phyloP scores from a whole-genome alignment of 2,888 invertebrate genomes.

The Polietes domitor region DNA sequence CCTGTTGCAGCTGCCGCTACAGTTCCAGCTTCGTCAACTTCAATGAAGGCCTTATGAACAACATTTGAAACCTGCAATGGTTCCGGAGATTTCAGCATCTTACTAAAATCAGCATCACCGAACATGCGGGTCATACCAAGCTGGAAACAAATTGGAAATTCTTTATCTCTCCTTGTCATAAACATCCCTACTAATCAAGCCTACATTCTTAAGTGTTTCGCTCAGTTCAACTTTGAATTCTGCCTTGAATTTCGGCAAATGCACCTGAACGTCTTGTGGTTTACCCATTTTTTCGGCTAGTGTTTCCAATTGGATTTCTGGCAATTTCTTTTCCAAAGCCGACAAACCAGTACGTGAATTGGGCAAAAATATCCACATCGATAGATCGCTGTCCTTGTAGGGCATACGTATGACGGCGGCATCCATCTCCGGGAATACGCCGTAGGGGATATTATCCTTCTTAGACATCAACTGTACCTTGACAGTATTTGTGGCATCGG shows the following conservation, averaged over 20 bases:
- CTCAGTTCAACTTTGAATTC: no score
- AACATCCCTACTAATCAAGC: no score
- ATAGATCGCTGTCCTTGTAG: conserved; percentile 86
- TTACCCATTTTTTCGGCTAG: no score
- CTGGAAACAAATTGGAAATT: no score
- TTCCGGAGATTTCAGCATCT: conserved; percentile 81
- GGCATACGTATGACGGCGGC: conserved; percentile 84
- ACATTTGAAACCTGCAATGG: conserved; percentile 84
- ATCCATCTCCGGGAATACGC: conserved; percentile 67
- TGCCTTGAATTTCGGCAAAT: no score
- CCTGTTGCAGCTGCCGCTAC: conserved; percentile 92
- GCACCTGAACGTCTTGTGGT: no score
- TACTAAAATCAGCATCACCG: conserved; percentile 83
- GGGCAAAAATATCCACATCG: conserved; percentile 87
- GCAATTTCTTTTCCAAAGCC: no score
- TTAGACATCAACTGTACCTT: conserved; percentile 87
- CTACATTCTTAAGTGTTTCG: no score
- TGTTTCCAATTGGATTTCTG: no score
- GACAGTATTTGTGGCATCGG: conserved; percentile 81
- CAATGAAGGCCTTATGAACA: conserved; percentile 90
- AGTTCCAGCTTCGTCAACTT: conserved; percentile 92
- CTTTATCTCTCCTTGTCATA: no score
- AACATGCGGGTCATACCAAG: no score
- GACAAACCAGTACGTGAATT: no score
- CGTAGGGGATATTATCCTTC: conserved; percentile 72